Conservation (phyloP, 2,113 vertebrate genomes). For the Ariopsis seemanni region DNA sequence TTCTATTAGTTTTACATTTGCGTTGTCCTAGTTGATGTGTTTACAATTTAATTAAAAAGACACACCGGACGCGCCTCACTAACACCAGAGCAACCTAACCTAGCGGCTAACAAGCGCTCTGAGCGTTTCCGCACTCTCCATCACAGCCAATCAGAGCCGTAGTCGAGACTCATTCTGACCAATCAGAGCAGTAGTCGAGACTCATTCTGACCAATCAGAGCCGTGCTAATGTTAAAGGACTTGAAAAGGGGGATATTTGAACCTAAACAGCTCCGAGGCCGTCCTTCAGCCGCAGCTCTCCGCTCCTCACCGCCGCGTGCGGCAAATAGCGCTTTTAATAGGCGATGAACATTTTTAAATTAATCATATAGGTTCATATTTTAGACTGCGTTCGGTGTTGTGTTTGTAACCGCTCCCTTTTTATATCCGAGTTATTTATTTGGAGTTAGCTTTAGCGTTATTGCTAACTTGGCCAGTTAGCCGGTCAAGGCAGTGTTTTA, state of each 20-base stretch:
- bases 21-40: too few relatives aligned
- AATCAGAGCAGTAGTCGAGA: conserved; percentile 47
- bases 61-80: too few relatives aligned
- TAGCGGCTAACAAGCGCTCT: too few relatives aligned
- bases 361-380: accelerated
- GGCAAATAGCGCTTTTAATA: background rate
- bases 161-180: conserved; percentile 39
- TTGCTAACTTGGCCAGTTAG: background rate
- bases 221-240: conserved; percentile 60
- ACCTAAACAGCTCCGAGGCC: conserved; percentile 51
- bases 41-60: too few relatives aligned
- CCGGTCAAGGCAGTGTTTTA: background rate
- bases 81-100: too few relatives aligned
- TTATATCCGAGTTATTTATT: background rate
- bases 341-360: background rate
- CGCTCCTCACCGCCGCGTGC: background rate
- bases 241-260: conserved; percentile 73
- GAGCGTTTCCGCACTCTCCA: background rate
- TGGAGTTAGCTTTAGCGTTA: background rate
- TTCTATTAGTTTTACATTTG: too few relatives aligned
- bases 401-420: background rate
- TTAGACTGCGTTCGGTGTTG: background rate
- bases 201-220: conserved; percentile 64
- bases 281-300: too few relatives aligned
- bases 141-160: conserved; percentile 61